Base-by-base conservation (phyloP, 2,797 vertebrate genomes). In the Amphiprion clarkii region DNA sequence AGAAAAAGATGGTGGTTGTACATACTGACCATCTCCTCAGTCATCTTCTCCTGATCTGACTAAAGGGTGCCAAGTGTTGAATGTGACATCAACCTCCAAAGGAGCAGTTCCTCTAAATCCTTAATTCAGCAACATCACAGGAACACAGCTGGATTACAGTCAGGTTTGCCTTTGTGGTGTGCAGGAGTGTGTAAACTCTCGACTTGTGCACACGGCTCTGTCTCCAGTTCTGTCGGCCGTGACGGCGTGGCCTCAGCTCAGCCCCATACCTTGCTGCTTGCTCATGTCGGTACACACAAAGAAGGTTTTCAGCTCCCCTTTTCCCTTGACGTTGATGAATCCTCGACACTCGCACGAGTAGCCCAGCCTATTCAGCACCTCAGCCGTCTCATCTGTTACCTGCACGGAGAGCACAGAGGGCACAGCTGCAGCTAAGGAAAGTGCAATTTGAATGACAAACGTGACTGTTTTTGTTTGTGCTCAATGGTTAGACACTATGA, bases 291-390 rank as follows among this genome's bases (percentile, higher is more conserved):
- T 97, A 70, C 97, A 98, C 80, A 99, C 95, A 81, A 99, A 99
- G 89, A 97, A 99, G 71, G 98, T 99, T 90, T 94, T 95, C 69
- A 99, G 94, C 76, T 99, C 98, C 14, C 98, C 98, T 89, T 99
- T 99, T 72, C 98, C 98, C 91, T 99, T 99, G 70, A 99, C 97
- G 0, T 95, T 96, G 75, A 99, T 99, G 70, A 99, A 91, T 52
- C 98, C 98, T 12, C 98, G 95, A 60, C 98, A 99, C 53, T 99
- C 98, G 9, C 97, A 99, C 0, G 95, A 97, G 87, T 99, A 99
- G 12, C 98, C 98, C 55, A 99, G 82, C 67, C 89, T 94, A 87
- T 95, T 94, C 39, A 99, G 94, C 82, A 97, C 96, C 23, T 79
- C 89, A 6, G 95, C 93, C 0, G 98, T 98, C 91, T 99, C 98